Evolutionary conservation across 2,113 vertebrate species (phyloP).

Genomic region (Boleophthalmus pectinirostris): DNA sequence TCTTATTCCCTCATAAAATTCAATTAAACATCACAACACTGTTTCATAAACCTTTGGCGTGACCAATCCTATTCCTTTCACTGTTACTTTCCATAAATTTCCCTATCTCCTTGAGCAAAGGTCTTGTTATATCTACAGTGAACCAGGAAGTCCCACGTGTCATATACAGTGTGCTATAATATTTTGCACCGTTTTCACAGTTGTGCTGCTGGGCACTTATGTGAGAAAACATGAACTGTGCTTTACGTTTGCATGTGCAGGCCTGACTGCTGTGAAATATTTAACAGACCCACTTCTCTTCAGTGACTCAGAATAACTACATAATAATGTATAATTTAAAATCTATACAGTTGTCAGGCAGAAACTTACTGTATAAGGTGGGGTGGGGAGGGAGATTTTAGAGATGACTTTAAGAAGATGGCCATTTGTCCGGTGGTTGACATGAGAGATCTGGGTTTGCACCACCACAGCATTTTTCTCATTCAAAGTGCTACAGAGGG

Average conservation of each 20-base stretch:
- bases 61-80: background rate
- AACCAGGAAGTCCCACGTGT: slow-evolving; percentile 50
- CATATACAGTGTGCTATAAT: slow-evolving; percentile 25
- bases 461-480: slow-evolving; percentile 90
- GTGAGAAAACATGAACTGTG: slow-evolving; percentile 14
- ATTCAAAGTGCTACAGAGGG: slow-evolving; percentile 79
- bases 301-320: background rate
- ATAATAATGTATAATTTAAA: slow-evolving; percentile 8
- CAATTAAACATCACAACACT: slow-evolving; percentile 16
- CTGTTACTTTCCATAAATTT: slow-evolving; percentile 42
- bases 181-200: slow-evolving; percentile 17
- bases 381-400: slow-evolving; percentile 93
- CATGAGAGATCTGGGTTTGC: slow-evolving; percentile 89
- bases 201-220: slow-evolving; percentile 2
- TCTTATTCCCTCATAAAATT: background rate
- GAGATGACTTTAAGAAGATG: slow-evolving; percentile 93
- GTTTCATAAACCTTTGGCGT: slow-evolving; percentile 10
- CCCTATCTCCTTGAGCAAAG: slow-evolving; percentile 67
- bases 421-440: slow-evolving; percentile 83
- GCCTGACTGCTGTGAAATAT: slow-evolving; percentile 22
- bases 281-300: slow-evolving; percentile 5
- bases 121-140: slow-evolving; percentile 40
- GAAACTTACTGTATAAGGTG: slow-evolving; percentile 95
- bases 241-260: slow-evolving; percentile 25
- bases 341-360: background rate